Evolutionary conservation across 2,797 vertebrate species (phyloP), one percentile per base, ranked within the genome.

Genomic region (Eremophila alpestris): DNA sequence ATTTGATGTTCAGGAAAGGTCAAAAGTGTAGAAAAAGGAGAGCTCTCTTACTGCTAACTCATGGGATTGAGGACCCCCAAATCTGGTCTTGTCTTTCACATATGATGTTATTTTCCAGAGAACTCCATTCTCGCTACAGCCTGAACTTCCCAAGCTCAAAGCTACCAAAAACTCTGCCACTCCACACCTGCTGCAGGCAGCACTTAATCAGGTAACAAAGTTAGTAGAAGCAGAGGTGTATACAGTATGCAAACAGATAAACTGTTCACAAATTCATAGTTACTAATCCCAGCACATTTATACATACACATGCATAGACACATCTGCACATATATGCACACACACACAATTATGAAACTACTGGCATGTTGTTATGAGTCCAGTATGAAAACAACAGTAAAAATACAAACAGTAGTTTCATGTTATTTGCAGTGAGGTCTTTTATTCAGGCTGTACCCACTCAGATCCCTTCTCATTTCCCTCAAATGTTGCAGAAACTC

Each of bases 151-250:
- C 32, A 60, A 46, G 32, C 1, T 68, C 34, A 65, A 65, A 65
- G 41, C 29, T 49, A 30, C 51, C 3, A 1, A 36, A 11, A 87
- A 22, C 23, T 87, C 78, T 70, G 43, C 20, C 3, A 7, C 49
- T 11, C 11, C 77, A 38, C 7, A 30, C 11, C 20, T 52, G 34
- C 60, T 23, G 22, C 5, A 2, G 74, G 62, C 65, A 60, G 64
- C 9, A 1, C 24, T 48, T 60, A 24, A 52, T 27, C 0, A 0
- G 17, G 8, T 20, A 69, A 69, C 41, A 68, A 63, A 70, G 29
- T 36, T 4, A 75, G 29, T 1, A 30, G 24, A 5, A 43, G 46
- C 67, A 71, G 15, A 45, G 48, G 71, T 16, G 71, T 16, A 64
- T 34, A 32, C 3, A 27, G 1, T 32, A 13, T 13, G 32, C 58